Evolutionary conservation across 2,797 vertebrate genomes (phyloP), one percentile per base, ranked within the genome.

Genomic region (Muscicapa comitata): DNA sequence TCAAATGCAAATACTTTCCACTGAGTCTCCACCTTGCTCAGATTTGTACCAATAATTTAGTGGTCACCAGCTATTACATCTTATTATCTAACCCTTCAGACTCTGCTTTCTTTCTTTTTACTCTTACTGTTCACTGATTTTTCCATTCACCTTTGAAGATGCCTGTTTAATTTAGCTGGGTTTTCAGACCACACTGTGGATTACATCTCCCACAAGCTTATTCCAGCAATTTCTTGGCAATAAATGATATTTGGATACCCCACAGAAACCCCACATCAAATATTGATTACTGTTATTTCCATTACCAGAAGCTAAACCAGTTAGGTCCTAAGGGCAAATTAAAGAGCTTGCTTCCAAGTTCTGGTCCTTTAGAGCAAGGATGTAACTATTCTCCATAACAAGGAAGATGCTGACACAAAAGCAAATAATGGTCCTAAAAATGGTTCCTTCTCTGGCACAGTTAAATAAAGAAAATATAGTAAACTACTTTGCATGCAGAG

Each of bases 201-300:
- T 85, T 73, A 66, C 38, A 33, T 80, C 92, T 87, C 40, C 77
- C 42, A 68, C 63, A 83, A 33, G 53, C 67, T 86, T 66, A 79
- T 63, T 67, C 74, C 59, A 87, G 74, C 42, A 38, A 63, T 74
- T 86, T 74, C 83, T 88, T 61, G 59, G 57, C 93, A 92, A 94
- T 66, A 94, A 82, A 71, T 82, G 77, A 25, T 94, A 91, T 82
- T 85, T 93, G 79, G 92, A 94, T 93, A 93, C 76, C 88, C 94
- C 72, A 72, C 68, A 90, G 58, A 93, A 95, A 94, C 75, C 79
- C 85, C 82, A 62, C 54, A 81, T 92, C 79, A 78, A 84, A 77
- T 87, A 71, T 45, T 83, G 83, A 88, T 95, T 57, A 78, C 58
- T 66, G 23, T 83, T 90, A 75, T 76, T 76, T 82, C 71, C 89